Conservation (phyloP, 2,888 invertebrate species). For the Xanthia icteritia region DNA sequence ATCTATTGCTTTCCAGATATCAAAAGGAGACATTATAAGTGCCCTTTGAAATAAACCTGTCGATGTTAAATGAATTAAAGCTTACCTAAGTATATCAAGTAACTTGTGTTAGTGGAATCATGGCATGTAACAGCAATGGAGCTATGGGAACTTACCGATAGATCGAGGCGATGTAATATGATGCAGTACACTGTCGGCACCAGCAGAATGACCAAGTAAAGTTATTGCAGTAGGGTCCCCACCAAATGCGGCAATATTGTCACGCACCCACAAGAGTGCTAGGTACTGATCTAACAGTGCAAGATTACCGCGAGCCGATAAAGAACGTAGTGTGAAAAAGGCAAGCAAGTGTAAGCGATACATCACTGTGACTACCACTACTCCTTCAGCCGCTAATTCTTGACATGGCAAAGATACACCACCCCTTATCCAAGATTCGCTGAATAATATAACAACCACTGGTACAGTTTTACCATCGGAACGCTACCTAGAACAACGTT, state of each 20-base stretch:
- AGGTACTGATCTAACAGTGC: conserved; percentile 96
- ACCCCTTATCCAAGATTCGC: conserved; percentile 90
- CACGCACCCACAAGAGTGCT: conserved; percentile 94
- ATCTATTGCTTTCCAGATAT: conserved; percentile 81
- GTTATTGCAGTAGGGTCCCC: conserved; percentile 95
- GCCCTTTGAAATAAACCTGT: conserved; percentile 92
- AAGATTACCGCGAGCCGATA: conserved; percentile 94
- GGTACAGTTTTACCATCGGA: conserved; percentile 90
- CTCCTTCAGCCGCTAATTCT: conserved; percentile 93
- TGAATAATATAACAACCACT: conserved; percentile 93
- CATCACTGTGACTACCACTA: conserved; percentile 93
- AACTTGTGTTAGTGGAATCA: too few relatives aligned
- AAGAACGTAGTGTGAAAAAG: conserved; percentile 91
- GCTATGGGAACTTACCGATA: conserved; percentile 85
- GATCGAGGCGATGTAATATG: conserved; percentile 92
- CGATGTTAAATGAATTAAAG: conserved; percentile 14
- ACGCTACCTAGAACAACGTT: conserved; percentile 82
- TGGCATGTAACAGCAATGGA: neutral
- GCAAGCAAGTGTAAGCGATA: conserved; percentile 93
- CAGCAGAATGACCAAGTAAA: conserved; percentile 95
- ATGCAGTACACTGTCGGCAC: conserved; percentile 92
- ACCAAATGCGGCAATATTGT: conserved; percentile 94
- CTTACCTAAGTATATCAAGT: neutral
- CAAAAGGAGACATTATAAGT: conserved; percentile 92
- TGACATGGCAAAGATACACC: conserved; percentile 91